Conservation (phyloP, 2,797 vertebrate species). For the Tokudaia muenninki region DNA sequence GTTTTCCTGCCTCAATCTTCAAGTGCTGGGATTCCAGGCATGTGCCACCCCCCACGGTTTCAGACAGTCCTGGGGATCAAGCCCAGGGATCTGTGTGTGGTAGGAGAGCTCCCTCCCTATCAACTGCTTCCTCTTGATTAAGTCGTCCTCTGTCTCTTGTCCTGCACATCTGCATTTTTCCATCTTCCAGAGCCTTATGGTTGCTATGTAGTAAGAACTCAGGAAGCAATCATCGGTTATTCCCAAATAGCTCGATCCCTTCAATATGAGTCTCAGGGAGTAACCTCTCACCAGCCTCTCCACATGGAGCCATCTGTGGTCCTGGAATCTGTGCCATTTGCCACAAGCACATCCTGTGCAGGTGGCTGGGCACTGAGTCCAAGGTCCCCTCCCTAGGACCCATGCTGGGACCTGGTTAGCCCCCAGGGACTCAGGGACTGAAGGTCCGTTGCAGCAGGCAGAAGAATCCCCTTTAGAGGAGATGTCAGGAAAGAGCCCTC, state of each 20-base stretch:
- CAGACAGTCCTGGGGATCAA: neutral
- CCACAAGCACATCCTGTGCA: neutral
- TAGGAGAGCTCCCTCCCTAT: neutral
- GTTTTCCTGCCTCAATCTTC: neutral
- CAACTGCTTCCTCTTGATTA: neutral
- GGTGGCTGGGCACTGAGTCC: neutral
- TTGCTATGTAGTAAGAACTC: neutral
- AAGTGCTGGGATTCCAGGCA: neutral
- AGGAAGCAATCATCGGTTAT: neutral
- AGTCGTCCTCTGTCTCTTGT: neutral
- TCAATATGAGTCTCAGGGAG: neutral
- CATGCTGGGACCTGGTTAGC: neutral
- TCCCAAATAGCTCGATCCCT: neutral
- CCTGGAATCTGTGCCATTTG: neutral
- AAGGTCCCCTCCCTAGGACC: neutral
- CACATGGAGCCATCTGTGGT: neutral
- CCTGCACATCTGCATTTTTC: neutral
- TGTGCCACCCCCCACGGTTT: neutral
- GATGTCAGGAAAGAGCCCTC: neutral
- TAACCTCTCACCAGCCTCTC: neutral
- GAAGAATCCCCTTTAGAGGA: neutral
- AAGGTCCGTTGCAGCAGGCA: neutral
- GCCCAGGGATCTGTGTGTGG: neutral
- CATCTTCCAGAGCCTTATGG: neutral
- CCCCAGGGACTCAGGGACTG: accelerated